Percentiles rank a stretch among this genome's conserved stretches.
Evolutionary conservation across 2,797 vertebrate genomes (phyloP).

Genomic region (Microtus californicus): DNA sequence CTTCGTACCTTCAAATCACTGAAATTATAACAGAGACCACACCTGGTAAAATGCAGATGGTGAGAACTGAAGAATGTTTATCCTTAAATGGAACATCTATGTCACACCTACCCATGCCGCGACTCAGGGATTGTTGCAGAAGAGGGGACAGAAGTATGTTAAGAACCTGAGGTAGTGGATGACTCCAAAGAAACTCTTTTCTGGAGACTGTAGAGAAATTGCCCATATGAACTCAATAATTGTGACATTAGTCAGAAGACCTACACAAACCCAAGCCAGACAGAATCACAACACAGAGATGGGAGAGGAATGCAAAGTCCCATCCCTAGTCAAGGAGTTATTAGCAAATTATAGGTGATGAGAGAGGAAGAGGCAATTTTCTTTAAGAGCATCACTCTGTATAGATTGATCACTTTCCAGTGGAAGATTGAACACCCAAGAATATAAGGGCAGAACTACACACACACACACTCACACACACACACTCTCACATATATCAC

Average conservation of each 20-base stretch:
- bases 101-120: not conserved
- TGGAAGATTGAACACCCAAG: not conserved
- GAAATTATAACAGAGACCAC: not conserved
- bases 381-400: not conserved
- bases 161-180: not conserved
- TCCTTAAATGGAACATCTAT: not conserved
- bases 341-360: not conserved
- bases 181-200: not conserved
- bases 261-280: not conserved
- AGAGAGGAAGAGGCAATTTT: not conserved
- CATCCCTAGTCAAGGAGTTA: no score
- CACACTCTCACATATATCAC: no score
- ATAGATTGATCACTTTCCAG: not conserved
- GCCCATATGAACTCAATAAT: not conserved
- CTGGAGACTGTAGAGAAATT: not conserved
- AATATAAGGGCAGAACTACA: not conserved
- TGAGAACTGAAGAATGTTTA: not conserved
- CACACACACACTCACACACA: no score
- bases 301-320: not conserved
- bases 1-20: not conserved
- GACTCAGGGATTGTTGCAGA: not conserved
- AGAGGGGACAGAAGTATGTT: not conserved
- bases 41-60: not conserved
- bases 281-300: not conserved
- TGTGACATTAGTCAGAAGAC: not conserved